These are phyloP conservation scores for Plectropomus leopardus DNA, from an alignment of 2,113 vertebrate genomes.

Conservation along the genomic window DNA sequence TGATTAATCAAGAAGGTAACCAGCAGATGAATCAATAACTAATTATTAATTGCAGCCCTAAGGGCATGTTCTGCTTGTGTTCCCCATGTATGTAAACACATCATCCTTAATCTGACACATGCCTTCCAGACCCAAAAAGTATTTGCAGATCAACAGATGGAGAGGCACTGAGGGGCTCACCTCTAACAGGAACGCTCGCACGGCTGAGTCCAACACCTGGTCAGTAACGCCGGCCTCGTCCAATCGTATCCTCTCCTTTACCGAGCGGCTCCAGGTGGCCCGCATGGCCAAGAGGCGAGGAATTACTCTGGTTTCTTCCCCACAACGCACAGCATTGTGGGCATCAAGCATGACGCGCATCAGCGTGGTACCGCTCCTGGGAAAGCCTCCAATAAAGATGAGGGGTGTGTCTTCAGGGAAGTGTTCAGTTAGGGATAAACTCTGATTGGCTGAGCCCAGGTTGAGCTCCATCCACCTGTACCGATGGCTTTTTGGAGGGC, in stretches of 20 bases:
- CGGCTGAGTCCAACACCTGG: conserved; percentile 93
- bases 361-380: conserved; percentile 93
- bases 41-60: neutral
- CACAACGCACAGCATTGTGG: conserved; percentile 90
- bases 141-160: neutral
- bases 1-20: neutral
- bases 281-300: conserved; percentile 92
- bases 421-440: conserved; percentile 55
- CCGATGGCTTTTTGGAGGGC: conserved; percentile 89
- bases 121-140: neutral
- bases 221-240: conserved; percentile 95
- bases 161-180: conserved; percentile 44
- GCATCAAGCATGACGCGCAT: conserved; percentile 96
- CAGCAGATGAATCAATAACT: neutral
- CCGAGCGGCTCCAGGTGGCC: conserved; percentile 94
- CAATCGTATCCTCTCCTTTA: conserved; percentile 92
- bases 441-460: conserved; percentile 63
- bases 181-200: conserved; percentile 89
- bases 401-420: conserved; percentile 92
- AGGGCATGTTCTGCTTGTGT: neutral
- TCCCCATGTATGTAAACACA: neutral
- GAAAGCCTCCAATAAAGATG: conserved; percentile 95
- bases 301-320: conserved; percentile 94
- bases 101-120: neutral
- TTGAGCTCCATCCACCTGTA: conserved; percentile 77